These are phyloP conservation scores for Pteronura brasiliensis DNA, from an alignment of 2,113 vertebrate genomes.

Conservation along the genomic window DNA sequence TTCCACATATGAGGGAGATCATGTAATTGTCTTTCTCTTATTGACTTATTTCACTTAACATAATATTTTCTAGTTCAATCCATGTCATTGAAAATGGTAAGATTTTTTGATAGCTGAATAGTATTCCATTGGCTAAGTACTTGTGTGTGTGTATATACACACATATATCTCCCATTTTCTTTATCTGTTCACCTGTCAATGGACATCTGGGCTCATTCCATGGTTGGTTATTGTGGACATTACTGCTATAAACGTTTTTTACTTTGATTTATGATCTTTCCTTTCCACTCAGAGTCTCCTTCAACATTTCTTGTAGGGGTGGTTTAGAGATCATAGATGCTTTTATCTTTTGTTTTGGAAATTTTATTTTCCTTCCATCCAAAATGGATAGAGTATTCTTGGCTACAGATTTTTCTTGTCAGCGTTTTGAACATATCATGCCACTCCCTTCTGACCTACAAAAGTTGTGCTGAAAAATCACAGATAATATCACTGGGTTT, in stretches of 20 bases:
- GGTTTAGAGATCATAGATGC: neutral
- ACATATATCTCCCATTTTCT: too few species aligned
- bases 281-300: neutral
- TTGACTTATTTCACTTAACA: too few species aligned
- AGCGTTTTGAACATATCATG: neutral
- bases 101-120: too few species aligned
- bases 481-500: neutral
- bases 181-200: too few species aligned
- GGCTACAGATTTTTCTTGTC: neutral
- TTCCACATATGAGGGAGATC: too few species aligned
- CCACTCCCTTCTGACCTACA: neutral
- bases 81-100: too few species aligned
- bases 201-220: too few species aligned
- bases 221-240: too few species aligned
- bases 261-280: neutral
- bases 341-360: neutral
- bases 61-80: too few species aligned
- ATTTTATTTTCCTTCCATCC: neutral
- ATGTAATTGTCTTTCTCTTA: too few species aligned
- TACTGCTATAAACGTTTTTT: neutral
- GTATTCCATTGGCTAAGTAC: too few species aligned
- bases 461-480: neutral
- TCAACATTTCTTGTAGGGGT: neutral
- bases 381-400: neutral
- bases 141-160: too few species aligned